These are phyloP conservation scores for Natrix natrix DNA, from an alignment of 2,797 vertebrate species.

Conservation along the genomic window DNA sequence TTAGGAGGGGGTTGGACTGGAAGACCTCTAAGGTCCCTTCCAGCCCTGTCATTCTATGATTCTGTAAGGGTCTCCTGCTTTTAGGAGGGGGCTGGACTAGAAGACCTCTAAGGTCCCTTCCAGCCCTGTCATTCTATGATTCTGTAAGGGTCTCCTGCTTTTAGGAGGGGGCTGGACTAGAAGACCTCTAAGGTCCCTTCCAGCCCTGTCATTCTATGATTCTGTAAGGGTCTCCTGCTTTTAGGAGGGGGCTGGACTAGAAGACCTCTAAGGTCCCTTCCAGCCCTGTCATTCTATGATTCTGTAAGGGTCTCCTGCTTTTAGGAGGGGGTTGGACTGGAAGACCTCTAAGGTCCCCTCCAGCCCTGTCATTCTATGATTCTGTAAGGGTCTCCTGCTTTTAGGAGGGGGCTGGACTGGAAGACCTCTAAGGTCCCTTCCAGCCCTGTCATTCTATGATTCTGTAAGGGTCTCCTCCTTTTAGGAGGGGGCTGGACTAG, in stretches of 20 bases:
- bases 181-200: background rate
- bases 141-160: background rate
- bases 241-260: background rate
- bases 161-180: background rate
- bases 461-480: background rate
- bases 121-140: background rate
- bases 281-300: background rate
- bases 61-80: background rate
- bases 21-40: background rate
- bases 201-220: background rate
- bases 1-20: background rate
- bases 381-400: background rate
- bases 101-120: background rate
- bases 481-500: background rate
- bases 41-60: background rate
- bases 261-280: background rate
- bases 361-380: background rate
- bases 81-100: background rate
- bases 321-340: background rate
- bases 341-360: background rate
- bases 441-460: background rate
- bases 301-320: background rate
- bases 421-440: background rate
- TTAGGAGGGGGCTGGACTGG: background rate
- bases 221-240: background rate